A percentile compares a stretch with the other conserved stretches of the same genome.
Evolutionary conservation across 2,113 vertebrate species (phyloP).

Genomic region (Carassius auratus): DNA sequence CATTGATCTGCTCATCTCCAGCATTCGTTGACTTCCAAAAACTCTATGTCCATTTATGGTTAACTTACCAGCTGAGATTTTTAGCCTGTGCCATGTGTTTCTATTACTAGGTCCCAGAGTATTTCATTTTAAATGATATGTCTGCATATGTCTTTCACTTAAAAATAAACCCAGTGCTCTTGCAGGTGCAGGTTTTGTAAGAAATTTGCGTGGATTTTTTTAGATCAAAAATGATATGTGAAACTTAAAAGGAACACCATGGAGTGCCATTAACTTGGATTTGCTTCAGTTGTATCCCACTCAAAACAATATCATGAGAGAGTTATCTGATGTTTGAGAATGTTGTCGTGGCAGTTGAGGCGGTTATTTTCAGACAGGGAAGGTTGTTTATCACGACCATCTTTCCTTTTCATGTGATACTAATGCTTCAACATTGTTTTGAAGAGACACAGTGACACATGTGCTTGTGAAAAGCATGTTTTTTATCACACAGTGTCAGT

Average conservation of each 20-base stretch:
- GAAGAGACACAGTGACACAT: background rate
- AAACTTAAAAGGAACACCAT: background rate
- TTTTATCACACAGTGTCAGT: background rate
- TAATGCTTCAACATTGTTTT: background rate
- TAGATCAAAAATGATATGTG: background rate
- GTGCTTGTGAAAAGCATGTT: background rate
- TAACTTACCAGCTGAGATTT: background rate
- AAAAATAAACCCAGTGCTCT: background rate
- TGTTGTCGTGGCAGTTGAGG: background rate
- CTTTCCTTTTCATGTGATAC: background rate
- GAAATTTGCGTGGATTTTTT: background rate
- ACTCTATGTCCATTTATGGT: constrained; percentile 25
- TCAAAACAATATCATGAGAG: constrained; percentile 11
- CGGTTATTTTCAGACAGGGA: constrained; percentile 4
- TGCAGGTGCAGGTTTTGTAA: background rate
- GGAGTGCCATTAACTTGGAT: background rate
- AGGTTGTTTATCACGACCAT: background rate
- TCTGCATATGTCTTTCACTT: background rate
- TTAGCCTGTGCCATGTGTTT: background rate
- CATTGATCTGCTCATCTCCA: constrained; percentile 17
- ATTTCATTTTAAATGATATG: background rate
- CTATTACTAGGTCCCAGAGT: background rate
- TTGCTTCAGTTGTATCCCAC: background rate
- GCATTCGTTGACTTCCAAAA: constrained; percentile 4
- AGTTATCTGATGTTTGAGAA: constrained; percentile 33